phyloP scores from a whole-genome alignment of 2,888 invertebrate species.

The Empis stercorea region DNA sequence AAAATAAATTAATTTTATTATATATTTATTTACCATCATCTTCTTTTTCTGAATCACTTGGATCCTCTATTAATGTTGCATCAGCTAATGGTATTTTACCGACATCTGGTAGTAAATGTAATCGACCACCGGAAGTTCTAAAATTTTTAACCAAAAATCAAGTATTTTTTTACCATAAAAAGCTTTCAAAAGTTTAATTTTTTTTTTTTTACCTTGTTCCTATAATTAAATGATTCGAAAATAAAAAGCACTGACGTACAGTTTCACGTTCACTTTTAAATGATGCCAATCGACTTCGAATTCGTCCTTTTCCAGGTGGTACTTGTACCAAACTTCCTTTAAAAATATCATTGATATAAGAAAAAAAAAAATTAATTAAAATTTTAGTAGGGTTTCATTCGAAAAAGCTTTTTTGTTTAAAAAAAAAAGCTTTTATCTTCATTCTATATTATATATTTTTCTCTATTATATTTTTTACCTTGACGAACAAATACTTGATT shows the following conservation, averaged over 20 bases:
- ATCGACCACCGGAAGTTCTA: conserved; percentile 63
- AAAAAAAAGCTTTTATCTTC: too few species aligned
- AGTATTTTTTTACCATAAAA: not conserved
- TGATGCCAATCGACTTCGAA: conserved; percentile 43
- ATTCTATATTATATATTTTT: too few species aligned
- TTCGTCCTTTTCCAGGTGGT: conserved; percentile 42
- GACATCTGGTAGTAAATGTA: conserved; percentile 71
- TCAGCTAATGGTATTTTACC: conserved; percentile 75
- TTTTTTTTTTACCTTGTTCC: conserved; percentile 49
- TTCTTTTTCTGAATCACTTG: conserved; percentile 47
- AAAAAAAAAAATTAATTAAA: conserved; percentile 8
- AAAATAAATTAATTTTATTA: too few species aligned
- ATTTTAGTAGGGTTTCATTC: not conserved
- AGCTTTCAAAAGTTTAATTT: not conserved
- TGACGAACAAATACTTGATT: conserved; percentile 89
- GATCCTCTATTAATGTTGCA: conserved; percentile 76
- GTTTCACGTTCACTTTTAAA: conserved; percentile 56
- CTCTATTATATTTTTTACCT: conserved; percentile 44
- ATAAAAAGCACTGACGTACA: conserved; percentile 73
- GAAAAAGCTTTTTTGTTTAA: not conserved
- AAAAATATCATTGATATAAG: too few species aligned
- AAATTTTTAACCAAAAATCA: too few species aligned
- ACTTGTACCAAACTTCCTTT: conserved; percentile 66
- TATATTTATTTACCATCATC: conserved; percentile 49
- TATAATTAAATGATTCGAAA: conserved; percentile 79